These are phyloP conservation scores for Salticus scenicus DNA, from an alignment of 2,888 invertebrate species.

Conservation along the genomic window DNA sequence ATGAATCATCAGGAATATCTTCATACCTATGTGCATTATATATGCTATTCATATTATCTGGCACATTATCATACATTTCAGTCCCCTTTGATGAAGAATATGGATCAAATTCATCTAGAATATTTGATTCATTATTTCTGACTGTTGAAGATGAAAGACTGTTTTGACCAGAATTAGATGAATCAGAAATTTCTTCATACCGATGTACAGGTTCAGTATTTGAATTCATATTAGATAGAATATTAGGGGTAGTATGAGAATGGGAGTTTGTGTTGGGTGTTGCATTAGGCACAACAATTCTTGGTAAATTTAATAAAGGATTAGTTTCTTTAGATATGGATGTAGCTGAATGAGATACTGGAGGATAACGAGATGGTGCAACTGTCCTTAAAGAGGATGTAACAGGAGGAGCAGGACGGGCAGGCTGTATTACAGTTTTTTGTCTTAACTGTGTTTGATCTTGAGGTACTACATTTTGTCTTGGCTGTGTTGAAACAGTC, in stretches of 20 bases:
- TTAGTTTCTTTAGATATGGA: neutral
- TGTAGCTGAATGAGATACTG: neutral
- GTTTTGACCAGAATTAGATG: neutral
- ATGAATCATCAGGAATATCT: constrained; percentile 61
- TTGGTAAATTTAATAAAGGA: neutral
- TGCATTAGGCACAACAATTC: neutral
- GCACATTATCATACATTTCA: constrained; percentile 54
- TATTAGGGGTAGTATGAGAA: neutral
- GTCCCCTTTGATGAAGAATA: constrained; percentile 32
- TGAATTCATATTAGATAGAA: neutral
- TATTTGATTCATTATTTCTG: neutral
- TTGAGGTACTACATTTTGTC: neutral
- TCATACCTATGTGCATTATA: constrained; percentile 67
- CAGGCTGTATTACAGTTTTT: neutral
- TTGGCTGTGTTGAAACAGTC: no score
- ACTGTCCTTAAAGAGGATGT: constrained; percentile 35
- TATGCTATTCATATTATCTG: constrained; percentile 40
- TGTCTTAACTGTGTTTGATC: neutral
- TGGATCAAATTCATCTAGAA: constrained; percentile 62
- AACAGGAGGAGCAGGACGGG: constrained; percentile 19
- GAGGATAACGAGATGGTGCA: constrained; percentile 44
- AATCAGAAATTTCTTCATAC: constrained; percentile 63
- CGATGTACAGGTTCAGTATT: constrained; percentile 33
- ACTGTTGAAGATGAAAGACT: neutral
- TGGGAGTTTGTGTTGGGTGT: neutral